These are phyloP conservation scores for Neocrepidodera transversa DNA, from an alignment of 2,888 invertebrate species.

Conservation along the genomic window DNA sequence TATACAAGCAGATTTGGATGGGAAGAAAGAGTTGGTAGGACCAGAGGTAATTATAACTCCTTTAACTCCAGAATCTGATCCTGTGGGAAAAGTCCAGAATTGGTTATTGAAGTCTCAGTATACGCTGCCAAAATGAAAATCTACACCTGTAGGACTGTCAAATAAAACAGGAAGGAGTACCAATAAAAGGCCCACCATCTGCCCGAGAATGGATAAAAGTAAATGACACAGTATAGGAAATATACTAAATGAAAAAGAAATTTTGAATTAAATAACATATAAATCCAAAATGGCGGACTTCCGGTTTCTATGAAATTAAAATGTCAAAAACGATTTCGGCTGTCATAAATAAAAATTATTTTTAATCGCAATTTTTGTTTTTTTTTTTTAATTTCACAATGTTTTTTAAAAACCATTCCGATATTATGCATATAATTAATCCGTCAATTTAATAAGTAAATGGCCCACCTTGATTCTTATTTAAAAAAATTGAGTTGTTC, in stretches of 20 bases:
- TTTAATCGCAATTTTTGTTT: no score
- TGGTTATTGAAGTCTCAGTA: constrained; percentile 81
- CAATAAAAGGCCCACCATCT: constrained; percentile 58
- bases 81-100: constrained; percentile 82
- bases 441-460: no score
- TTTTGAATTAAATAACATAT: no score
- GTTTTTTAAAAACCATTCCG: no score
- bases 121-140: constrained; percentile 81
- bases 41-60: constrained; percentile 60
- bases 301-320: no score
- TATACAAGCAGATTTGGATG: constrained; percentile 67
- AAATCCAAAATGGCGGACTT: no score
- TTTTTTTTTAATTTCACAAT: no score
- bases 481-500: no score
- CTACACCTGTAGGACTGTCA: constrained; percentile 78
- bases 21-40: constrained; percentile 61
- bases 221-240: constrained; percentile 73
- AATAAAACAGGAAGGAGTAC: constrained; percentile 65
- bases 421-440: no score
- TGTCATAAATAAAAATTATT: no score
- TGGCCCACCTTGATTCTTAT: no score
- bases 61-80: constrained; percentile 61
- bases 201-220: constrained; percentile 65
- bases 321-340: no score
- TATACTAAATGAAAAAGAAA: constrained; percentile 67